phyloP scores from a whole-genome alignment of 64 coral and sea anemone species.

The Porites australiensis region DNA sequence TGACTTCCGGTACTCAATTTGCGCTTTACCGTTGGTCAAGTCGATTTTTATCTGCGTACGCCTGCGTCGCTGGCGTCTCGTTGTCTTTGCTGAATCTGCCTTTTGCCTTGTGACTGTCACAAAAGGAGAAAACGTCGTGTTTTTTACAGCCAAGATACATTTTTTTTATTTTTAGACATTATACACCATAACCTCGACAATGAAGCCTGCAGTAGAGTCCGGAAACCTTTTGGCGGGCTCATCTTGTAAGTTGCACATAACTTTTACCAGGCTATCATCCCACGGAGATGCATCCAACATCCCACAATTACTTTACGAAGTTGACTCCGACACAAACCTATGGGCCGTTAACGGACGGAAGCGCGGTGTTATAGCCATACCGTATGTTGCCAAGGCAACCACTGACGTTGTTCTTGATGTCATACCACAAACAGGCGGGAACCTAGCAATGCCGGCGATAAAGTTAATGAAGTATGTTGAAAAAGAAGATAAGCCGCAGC shows the following conservation, averaged over 20 bases:
- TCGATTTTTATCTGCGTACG: too few relatives aligned
- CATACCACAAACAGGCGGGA: conserved; percentile 84
- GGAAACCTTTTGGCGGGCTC: conserved; percentile 55
- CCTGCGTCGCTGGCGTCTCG: too few relatives aligned
- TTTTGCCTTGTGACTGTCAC: too few relatives aligned
- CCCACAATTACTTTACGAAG: conserved; percentile 71
- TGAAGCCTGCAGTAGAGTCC: conserved; percentile 58
- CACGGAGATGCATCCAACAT: not conserved
- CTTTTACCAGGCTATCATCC: conserved; percentile 54
- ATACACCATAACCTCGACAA: conserved; percentile 80
- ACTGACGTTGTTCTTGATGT: conserved; percentile 69
- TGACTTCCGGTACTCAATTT: too few relatives aligned
- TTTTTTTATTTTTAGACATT: conserved; percentile 73
- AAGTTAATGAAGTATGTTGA: conserved; percentile 76
- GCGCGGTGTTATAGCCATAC: conserved; percentile 79
- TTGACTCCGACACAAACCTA: conserved; percentile 79
- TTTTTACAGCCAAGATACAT: not conserved
- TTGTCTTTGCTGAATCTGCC: too few relatives aligned
- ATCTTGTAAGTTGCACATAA: conserved; percentile 70
- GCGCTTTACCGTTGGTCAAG: too few relatives aligned
- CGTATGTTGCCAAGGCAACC: conserved; percentile 81
- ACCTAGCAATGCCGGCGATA: conserved; percentile 75
- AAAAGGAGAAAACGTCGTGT: not conserved
- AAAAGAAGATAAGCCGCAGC: conserved; percentile 1
- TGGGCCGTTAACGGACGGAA: conserved; percentile 88